Evolutionary conservation across 2,888 invertebrate genomes (phyloP).

Genomic region (Watsonalla binaria): DNA sequence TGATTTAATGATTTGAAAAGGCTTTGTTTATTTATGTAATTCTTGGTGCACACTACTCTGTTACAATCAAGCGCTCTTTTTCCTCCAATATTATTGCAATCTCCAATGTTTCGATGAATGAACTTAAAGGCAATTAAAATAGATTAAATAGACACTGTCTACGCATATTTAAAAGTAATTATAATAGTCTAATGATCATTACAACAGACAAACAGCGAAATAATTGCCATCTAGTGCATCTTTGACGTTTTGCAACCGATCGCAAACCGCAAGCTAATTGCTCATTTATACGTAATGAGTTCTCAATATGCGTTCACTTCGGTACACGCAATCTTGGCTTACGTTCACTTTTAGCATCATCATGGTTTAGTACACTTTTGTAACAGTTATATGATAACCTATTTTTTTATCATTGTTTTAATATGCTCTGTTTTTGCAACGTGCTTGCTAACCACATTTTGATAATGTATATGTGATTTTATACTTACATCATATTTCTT

Average conservation of each 20-base stretch:
- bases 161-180: too few species aligned
- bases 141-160: too few species aligned
- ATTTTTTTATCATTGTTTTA: background rate
- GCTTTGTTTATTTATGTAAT: too few species aligned
- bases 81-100: too few species aligned
- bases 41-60: too few species aligned
- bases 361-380: slow-evolving; percentile 12
- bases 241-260: background rate
- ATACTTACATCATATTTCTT: too few species aligned
- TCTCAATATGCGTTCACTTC: slow-evolving; percentile 1
- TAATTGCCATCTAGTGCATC: background rate
- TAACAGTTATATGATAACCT: background rate
- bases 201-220: background rate
- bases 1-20: too few species aligned
- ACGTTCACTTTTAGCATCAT: slow-evolving; percentile 22
- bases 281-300: background rate
- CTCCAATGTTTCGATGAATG: too few species aligned
- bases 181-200: too few species aligned
- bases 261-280: background rate
- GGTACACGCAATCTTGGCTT: slow-evolving; percentile 12
- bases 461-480: background rate
- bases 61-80: too few species aligned
- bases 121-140: too few species aligned
- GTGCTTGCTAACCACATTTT: background rate
- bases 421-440: background rate